phyloP scores from a whole-genome alignment of 2,888 invertebrate species.

The Bruchidius siliquastri region DNA sequence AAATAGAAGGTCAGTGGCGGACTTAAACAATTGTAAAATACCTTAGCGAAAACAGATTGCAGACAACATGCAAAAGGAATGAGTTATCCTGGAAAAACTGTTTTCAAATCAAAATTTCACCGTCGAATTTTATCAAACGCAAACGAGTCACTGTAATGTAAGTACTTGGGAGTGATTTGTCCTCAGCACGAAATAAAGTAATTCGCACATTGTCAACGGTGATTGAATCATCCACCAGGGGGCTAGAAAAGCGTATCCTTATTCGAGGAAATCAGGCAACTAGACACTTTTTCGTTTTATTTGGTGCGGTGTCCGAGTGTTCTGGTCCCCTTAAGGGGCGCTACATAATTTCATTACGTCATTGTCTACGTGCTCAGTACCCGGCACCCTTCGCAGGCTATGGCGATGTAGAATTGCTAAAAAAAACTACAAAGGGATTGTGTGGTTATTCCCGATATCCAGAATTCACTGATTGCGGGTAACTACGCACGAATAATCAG shows the following conservation, averaged over 20 bases:
- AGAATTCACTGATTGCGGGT: neutral
- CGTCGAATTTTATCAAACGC: neutral
- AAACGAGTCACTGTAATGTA: neutral
- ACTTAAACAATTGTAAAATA: too few species aligned
- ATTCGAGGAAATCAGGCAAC: neutral
- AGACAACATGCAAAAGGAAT: too few species aligned
- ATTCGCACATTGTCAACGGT: neutral
- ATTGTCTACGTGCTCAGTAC: neutral
- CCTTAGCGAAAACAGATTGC: too few species aligned
- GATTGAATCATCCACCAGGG: neutral
- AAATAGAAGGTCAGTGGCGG: too few species aligned
- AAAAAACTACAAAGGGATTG: neutral
- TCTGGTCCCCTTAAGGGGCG: neutral
- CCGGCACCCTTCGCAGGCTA: neutral
- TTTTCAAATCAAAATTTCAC: too few species aligned
- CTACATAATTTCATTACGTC: neutral
- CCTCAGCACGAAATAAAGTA: neutral
- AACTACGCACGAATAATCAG: neutral
- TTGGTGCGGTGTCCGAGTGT: neutral
- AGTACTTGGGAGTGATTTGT: neutral
- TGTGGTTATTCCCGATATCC: neutral
- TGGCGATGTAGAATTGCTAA: neutral
- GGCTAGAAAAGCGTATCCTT: neutral
- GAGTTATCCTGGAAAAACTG: too few species aligned
- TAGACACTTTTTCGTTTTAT: slow-evolving; percentile 8